phyloP scores from a whole-genome alignment of 1,140 invertebrate genomes.

The Achatina immaculata region DNA sequence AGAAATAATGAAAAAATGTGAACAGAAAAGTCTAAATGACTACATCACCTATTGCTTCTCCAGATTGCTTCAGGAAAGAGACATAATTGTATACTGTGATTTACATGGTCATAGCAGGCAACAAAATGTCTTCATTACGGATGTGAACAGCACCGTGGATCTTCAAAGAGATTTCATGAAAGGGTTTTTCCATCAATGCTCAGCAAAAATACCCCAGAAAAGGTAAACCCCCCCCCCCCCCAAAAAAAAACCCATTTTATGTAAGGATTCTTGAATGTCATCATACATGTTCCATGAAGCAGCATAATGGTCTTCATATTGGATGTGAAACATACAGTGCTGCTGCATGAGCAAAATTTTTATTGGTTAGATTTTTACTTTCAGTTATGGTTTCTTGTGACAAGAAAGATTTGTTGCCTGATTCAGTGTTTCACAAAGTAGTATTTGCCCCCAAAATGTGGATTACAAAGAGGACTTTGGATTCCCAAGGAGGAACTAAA shows the following conservation, averaged over 20 bases:
- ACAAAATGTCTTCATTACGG: conserved; percentile 74
- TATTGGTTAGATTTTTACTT: too few species aligned
- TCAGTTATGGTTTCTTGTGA: too few species aligned
- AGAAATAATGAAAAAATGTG: too few species aligned
- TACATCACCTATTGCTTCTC: conserved; percentile 29
- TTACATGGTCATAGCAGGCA: conserved; percentile 71
- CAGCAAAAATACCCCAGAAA: conserved; percentile 91
- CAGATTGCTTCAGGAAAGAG: conserved; percentile 85
- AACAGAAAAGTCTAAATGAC: neutral
- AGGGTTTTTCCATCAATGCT: conserved; percentile 93
- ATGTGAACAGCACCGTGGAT: conserved; percentile 87
- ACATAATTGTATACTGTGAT: conserved; percentile 74
- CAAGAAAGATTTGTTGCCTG: too few species aligned
- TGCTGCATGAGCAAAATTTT: too few species aligned
- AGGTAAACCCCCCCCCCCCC: too few species aligned
- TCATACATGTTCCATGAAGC: neutral
- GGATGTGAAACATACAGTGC: neutral
- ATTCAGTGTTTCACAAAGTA: too few species aligned
- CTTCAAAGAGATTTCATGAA: conserved; percentile 82
- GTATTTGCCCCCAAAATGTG: too few species aligned
- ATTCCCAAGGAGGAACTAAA: too few species aligned
- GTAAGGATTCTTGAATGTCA: too few species aligned
- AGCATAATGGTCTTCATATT: neutral
- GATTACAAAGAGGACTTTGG: too few species aligned
- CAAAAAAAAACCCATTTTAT: too few species aligned